Conservation (phyloP, 2,113 vertebrate species). For the Lagopus leucura region DNA sequence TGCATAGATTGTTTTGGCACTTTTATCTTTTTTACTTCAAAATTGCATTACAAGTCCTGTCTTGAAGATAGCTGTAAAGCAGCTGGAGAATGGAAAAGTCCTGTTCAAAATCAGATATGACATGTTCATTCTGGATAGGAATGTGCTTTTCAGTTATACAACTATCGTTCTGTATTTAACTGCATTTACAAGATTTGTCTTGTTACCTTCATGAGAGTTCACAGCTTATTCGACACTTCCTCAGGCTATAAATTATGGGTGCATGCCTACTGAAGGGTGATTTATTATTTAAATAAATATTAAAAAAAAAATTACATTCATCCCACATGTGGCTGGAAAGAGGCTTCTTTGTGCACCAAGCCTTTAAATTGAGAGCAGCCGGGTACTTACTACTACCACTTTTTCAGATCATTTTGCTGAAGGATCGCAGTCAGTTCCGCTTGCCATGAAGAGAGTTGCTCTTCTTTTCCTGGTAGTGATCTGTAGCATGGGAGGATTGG, state of each 20-base stretch:
- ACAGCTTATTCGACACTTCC: constrained; percentile 25
- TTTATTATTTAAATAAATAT: constrained; percentile 30
- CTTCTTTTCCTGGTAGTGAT: constrained; percentile 69
- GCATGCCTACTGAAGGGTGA: constrained; percentile 38
- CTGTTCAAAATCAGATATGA: constrained; percentile 58
- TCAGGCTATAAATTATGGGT: constrained; percentile 56
- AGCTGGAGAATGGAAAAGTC: constrained; percentile 52
- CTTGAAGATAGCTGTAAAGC: not conserved
- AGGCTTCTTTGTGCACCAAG: constrained; percentile 64
- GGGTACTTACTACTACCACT: not conserved
- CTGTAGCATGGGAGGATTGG: constrained; percentile 70
- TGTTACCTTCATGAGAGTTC: constrained; percentile 54
- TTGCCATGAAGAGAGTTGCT: constrained; percentile 78
- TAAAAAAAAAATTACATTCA: not conserved
- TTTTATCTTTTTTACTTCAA: not conserved
- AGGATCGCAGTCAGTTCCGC: not conserved
- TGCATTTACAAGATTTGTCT: constrained; percentile 65
- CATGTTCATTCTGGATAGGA: constrained; percentile 47
- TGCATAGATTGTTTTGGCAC: not conserved
- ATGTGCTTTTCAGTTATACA: constrained; percentile 52
- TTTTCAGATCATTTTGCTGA: not conserved
- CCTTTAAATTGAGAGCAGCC: constrained; percentile 78
- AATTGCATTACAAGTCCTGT: not conserved
- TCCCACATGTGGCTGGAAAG: constrained; percentile 23
- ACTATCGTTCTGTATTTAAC: constrained; percentile 19